Evolutionary conservation across 2,888 invertebrate species (phyloP), one percentile per base, ranked within the genome.

Genomic region (Aspidapion aeneum): DNA sequence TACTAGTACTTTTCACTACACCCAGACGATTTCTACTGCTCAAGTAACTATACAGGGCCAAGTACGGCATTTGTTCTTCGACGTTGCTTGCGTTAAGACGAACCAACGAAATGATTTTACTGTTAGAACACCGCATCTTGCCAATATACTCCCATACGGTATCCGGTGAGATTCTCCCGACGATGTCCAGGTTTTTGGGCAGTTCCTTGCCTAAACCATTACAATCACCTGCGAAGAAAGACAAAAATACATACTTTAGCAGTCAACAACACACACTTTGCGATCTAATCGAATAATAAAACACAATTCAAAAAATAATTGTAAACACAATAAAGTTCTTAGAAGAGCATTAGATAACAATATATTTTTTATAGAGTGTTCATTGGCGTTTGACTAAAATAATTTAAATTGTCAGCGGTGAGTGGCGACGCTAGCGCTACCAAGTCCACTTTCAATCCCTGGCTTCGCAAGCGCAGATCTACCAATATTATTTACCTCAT

Each of bases 101-200:
- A 59, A 97, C 82, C 20, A 97, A 85, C 12, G 94, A 85, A 21
- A 97, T 91, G 74, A 96, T 93, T 80, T 95, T 95, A 65, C 90
- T 91, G 56, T 90, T 91, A 52, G 90, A 88, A 75, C 91, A 90
- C 74, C 92, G 93, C 83, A 96, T 93, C 81, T 96, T 94, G 48
- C 86, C 86, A 62, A 98, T 90, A 76, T 98, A 98, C 63, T 96
- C 95, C 94, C 94, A 96, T 3, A 91, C 95, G 12, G 92, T 94
- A 12, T 90, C 90, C 0, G 94, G 94, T 60, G 89, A 88, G 74
- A 98, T 96, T 72, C 98, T 85, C 1, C 98, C 98, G 16, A 96
- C 94, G 48, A 98, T 91, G 73, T 92, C 91, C 21, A 96, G 82
- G 62, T 90, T 89, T 58, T 87, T 84, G 2, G 90, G 89, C 48